Percentiles rank a stretch among this genome's conserved stretches.
These are phyloP conservation scores for Hestina assimilis DNA, from an alignment of 1,140 invertebrate genomes.

Conservation along the genomic window DNA sequence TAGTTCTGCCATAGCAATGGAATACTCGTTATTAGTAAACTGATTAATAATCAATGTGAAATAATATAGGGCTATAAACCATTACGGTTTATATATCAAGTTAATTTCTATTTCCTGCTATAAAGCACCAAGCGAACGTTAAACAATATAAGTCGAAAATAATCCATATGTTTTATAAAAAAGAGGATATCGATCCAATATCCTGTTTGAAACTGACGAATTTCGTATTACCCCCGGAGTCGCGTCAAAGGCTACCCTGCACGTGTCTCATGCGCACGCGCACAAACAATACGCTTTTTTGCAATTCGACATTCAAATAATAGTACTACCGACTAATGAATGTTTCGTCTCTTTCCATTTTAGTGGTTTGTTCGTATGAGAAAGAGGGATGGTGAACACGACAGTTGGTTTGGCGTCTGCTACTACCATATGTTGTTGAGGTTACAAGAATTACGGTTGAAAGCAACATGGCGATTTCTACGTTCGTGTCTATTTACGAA, in stretches of 20 bases:
- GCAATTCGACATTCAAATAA: constrained; percentile 64
- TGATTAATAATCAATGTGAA: no score
- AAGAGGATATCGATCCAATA: constrained; percentile 54
- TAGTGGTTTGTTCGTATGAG: constrained; percentile 11
- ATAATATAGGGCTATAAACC: not conserved
- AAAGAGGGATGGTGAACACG: constrained; percentile 41
- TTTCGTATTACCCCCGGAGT: constrained; percentile 54
- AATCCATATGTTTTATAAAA: constrained; percentile 55
- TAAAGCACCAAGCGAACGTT: constrained; percentile 2
- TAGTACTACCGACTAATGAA: constrained; percentile 69
- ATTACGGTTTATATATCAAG: not conserved
- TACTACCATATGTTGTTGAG: constrained; percentile 71
- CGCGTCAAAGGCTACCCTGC: constrained; percentile 68
- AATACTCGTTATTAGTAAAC: no score
- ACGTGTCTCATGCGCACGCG: constrained; percentile 51
- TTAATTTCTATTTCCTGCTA: constrained; percentile 4
- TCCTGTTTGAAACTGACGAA: constrained; percentile 61
- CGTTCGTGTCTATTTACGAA: constrained; percentile 46
- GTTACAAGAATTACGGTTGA: constrained; percentile 66
- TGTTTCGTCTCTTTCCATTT: constrained; percentile 41
- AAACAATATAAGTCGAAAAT: constrained; percentile 12
- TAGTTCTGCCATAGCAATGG: no score
- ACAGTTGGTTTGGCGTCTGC: constrained; percentile 73
- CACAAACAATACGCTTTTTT: constrained; percentile 65
- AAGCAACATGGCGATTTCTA: constrained; percentile 50